A percentile compares a stretch with the other conserved stretches of the same genome.
These are phyloP conservation scores for Drosophila truncata DNA, from an alignment of 1,140 invertebrate genomes.

Conservation along the genomic window DNA sequence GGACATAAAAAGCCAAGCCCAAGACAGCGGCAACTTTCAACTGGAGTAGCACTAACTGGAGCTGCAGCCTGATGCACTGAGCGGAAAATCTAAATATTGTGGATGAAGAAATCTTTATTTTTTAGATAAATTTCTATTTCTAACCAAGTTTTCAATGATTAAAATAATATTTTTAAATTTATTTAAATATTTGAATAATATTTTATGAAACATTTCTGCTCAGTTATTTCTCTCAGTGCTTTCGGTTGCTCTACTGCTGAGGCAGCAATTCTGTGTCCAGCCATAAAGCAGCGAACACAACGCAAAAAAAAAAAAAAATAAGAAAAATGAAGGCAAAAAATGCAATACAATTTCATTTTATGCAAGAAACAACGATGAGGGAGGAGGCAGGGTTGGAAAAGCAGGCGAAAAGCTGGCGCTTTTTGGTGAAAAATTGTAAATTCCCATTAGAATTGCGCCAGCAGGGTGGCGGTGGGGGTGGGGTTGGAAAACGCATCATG, in stretches of 20 bases:
- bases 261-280: slow-evolving; percentile 72
- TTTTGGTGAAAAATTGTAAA: slow-evolving; percentile 82
- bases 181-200: too few species aligned
- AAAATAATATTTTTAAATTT: too few species aligned
- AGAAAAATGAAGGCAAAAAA: slow-evolving; percentile 32
- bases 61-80: slow-evolving; percentile 23
- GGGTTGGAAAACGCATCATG: slow-evolving; percentile 24
- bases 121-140: too few species aligned
- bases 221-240: slow-evolving; percentile 3
- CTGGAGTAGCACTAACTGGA: slow-evolving; percentile 48
- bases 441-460: slow-evolving; percentile 78
- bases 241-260: slow-evolving; percentile 50
- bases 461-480: neutral
- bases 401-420: slow-evolving; percentile 46
- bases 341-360: slow-evolving; percentile 83
- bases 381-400: neutral
- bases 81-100: neutral
- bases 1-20: slow-evolving; percentile 70
- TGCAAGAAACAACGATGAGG: slow-evolving; percentile 69
- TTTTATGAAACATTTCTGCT: too few species aligned
- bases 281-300: slow-evolving; percentile 67
- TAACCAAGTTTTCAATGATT: too few species aligned
- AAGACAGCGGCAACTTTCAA: slow-evolving; percentile 64
- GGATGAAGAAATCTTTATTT: too few species aligned
- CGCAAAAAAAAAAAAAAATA: neutral